A percentile compares a stretch with the other conserved stretches of the same genome.
Conservation (phyloP, 2,888 invertebrate species). For the Lithophane semibrunnea region DNA sequence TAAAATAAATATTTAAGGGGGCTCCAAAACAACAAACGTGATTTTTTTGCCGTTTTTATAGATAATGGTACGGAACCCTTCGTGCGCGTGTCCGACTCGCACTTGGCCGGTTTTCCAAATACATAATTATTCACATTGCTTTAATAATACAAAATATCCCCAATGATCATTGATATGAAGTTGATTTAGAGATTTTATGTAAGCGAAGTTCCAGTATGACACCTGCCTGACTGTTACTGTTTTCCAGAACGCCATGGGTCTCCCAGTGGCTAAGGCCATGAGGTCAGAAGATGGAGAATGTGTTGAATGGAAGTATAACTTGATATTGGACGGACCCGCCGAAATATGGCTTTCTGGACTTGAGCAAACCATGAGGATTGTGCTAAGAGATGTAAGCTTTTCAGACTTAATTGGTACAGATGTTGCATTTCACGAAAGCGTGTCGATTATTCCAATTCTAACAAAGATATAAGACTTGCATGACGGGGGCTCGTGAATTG, state of each 20-base stretch:
- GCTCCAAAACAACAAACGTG: too few species aligned
- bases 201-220: neutral
- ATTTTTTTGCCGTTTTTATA: too few species aligned
- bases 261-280: constrained; percentile 92
- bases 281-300: constrained; percentile 95
- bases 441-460: neutral
- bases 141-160: neutral
- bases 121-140: neutral
- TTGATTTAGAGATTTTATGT: neutral
- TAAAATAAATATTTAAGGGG: too few species aligned
- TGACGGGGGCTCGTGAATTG: neutral
- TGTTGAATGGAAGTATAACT: constrained; percentile 93
- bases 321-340: constrained; percentile 94
- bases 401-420: neutral
- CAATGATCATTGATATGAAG: neutral
- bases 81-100: too few species aligned
- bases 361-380: constrained; percentile 91
- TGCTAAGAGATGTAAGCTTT: constrained; percentile 87
- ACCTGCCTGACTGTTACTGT: neutral
- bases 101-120: neutral
- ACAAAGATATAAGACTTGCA: too few species aligned
- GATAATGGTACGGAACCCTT: too few species aligned
- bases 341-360: constrained; percentile 95
- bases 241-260: constrained; percentile 83
- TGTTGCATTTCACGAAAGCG: neutral